phyloP scores from a whole-genome alignment of 2,888 invertebrate genomes.

The Eurois occulta region DNA sequence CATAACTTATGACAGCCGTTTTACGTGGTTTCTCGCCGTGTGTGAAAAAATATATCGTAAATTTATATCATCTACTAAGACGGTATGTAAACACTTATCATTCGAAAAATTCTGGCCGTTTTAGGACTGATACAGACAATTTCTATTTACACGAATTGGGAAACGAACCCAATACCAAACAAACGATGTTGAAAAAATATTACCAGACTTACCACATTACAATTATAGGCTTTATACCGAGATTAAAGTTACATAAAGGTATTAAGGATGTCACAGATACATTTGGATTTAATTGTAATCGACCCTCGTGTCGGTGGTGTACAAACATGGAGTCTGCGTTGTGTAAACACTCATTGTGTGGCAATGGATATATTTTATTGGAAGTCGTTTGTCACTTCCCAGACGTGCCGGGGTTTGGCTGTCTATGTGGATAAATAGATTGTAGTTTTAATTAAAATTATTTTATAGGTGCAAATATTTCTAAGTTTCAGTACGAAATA shows the following conservation, averaged over 20 bases:
- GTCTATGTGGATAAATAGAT: slow-evolving; percentile 29
- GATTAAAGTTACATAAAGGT: slow-evolving; percentile 32
- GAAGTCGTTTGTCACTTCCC: slow-evolving; percentile 79
- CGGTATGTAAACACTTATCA: not conserved
- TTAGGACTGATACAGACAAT: not conserved
- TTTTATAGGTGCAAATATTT: not conserved
- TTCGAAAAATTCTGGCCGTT: not conserved
- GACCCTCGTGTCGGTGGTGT: slow-evolving; percentile 77
- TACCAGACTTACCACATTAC: not conserved
- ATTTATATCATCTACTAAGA: not conserved
- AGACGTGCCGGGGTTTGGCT: slow-evolving; percentile 70
- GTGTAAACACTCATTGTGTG: slow-evolving; percentile 81
- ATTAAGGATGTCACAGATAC: slow-evolving; percentile 70
- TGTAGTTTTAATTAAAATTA: slow-evolving; percentile 38
- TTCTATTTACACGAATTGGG: not conserved
- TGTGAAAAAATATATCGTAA: not conserved
- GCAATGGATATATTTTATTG: slow-evolving; percentile 83
- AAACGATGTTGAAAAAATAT: not conserved
- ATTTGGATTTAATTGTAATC: slow-evolving; percentile 87
- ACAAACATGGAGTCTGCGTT: slow-evolving; percentile 84
- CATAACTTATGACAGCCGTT: not conserved
- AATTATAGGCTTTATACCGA: slow-evolving; percentile 7
- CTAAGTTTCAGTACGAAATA: not conserved
- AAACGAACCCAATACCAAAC: not conserved
- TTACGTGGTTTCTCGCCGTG: not conserved